Conservation (phyloP, 2,888 invertebrate genomes). For the Nasonovia ribisnigri region DNA sequence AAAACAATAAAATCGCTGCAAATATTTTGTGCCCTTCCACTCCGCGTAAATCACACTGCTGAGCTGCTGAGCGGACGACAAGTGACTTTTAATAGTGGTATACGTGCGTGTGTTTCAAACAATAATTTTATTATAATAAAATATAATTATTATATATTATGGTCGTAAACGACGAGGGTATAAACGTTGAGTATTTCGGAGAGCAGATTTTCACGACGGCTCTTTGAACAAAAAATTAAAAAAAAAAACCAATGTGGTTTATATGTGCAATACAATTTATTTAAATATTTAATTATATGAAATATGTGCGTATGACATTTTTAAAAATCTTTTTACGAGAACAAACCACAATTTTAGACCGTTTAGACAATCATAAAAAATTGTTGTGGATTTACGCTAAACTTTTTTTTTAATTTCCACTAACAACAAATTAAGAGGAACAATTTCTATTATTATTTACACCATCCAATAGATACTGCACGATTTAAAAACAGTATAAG, state of each 20-base stretch:
- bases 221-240: not conserved
- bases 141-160: not conserved
- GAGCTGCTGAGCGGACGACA: not conserved
- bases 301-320: conserved; percentile 5
- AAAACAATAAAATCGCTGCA: not conserved
- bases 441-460: not conserved
- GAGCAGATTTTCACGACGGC: not conserved
- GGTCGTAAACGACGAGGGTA: not conserved
- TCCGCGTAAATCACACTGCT: not conserved
- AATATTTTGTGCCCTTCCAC: not conserved
- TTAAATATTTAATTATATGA: not conserved
- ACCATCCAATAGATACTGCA: not conserved
- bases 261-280: not conserved
- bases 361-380: not conserved
- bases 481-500: not conserved
- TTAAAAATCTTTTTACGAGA: not conserved
- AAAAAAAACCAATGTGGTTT: not conserved
- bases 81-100: not conserved
- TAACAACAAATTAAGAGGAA: not conserved
- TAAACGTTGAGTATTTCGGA: not conserved
- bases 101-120: not conserved
- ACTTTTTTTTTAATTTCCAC: too few relatives aligned
- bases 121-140: not conserved
- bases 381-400: too few relatives aligned
- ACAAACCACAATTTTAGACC: not conserved